Evolutionary conservation across 2,888 invertebrate genomes (phyloP).

Genomic region (Strigamia crassipes): DNA sequence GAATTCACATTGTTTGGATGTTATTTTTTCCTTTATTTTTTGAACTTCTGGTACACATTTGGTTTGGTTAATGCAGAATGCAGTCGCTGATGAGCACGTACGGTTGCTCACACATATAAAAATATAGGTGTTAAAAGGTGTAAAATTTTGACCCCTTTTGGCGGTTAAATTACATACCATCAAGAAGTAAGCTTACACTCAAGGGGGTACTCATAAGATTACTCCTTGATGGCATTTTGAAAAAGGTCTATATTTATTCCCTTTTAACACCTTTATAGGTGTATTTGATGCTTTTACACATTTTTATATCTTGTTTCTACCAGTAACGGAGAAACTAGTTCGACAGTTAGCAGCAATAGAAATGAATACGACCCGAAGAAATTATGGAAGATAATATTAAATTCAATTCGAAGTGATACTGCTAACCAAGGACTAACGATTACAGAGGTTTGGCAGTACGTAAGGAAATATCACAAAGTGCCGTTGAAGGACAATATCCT

Average conservation of each 20-base stretch:
- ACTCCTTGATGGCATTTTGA: too few relatives aligned
- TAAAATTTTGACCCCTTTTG: too few relatives aligned
- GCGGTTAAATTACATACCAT: too few relatives aligned
- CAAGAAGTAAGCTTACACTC: too few relatives aligned
- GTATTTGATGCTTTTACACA: too few relatives aligned
- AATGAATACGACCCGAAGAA: not conserved
- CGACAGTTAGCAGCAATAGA: not conserved
- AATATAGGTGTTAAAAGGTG: too few relatives aligned
- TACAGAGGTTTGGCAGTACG: not conserved
- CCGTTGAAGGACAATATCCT: not conserved
- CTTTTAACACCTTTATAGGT: too few relatives aligned
- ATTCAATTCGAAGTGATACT: not conserved
- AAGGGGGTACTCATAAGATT: too few relatives aligned
- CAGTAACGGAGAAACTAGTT: not conserved
- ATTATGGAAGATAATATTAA: slow-evolving; percentile 3
- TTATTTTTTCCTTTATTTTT: not conserved
- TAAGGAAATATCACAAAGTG: not conserved
- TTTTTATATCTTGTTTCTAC: too few relatives aligned
- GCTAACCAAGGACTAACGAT: not conserved
- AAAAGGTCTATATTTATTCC: too few relatives aligned
- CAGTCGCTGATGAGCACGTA: not conserved
- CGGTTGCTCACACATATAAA: too few relatives aligned
- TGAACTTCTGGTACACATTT: not conserved
- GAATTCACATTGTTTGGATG: not conserved
- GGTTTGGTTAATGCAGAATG: not conserved